Conservation (phyloP, 2,888 invertebrate species). For the Gryllus longicercus region DNA sequence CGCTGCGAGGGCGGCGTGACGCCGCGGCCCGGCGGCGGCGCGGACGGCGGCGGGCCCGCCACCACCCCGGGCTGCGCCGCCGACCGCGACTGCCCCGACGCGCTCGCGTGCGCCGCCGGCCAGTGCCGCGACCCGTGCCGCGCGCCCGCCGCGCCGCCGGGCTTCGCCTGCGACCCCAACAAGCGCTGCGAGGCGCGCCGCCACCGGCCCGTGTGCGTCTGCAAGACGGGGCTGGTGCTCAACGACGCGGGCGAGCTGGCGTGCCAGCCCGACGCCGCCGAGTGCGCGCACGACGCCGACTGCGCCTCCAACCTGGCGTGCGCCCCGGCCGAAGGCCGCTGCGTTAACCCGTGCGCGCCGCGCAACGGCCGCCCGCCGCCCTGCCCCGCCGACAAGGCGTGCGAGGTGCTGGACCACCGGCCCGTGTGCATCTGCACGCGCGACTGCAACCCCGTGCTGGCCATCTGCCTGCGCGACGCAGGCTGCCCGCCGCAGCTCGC, state of each 20-base stretch:
- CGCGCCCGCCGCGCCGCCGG: slow-evolving; percentile 52
- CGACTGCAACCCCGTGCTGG: slow-evolving; percentile 80
- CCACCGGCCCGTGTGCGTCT: slow-evolving; percentile 82
- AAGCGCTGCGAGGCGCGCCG: slow-evolving; percentile 85
- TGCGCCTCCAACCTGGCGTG: slow-evolving; percentile 85
- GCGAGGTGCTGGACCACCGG: slow-evolving; percentile 83
- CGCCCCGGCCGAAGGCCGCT: slow-evolving; percentile 63
- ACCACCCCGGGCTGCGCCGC: slow-evolving; percentile 67
- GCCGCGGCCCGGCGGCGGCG: slow-evolving; percentile 56
- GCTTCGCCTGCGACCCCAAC: slow-evolving; percentile 71
- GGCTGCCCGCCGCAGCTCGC: slow-evolving; percentile 83
- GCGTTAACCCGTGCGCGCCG: slow-evolving; percentile 77
- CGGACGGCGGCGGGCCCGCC: slow-evolving; percentile 63
- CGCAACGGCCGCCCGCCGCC: slow-evolving; percentile 52
- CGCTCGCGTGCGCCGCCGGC: slow-evolving; percentile 67
- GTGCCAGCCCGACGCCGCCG: slow-evolving; percentile 76
- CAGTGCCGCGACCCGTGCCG: slow-evolving; percentile 80
- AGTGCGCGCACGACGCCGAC: slow-evolving; percentile 70
- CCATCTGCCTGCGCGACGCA: slow-evolving; percentile 84
- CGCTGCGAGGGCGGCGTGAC: slow-evolving; percentile 63
- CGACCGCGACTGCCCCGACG: slow-evolving; percentile 69
- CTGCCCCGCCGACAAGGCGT: slow-evolving; percentile 76
- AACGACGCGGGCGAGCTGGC: slow-evolving; percentile 83
- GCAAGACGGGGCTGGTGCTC: slow-evolving; percentile 82
- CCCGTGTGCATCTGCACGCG: slow-evolving; percentile 82